Evolutionary conservation across 1,140 invertebrate genomes (phyloP), one percentile per base, ranked within the genome.

Genomic region (Diorhabda sublineata): DNA sequence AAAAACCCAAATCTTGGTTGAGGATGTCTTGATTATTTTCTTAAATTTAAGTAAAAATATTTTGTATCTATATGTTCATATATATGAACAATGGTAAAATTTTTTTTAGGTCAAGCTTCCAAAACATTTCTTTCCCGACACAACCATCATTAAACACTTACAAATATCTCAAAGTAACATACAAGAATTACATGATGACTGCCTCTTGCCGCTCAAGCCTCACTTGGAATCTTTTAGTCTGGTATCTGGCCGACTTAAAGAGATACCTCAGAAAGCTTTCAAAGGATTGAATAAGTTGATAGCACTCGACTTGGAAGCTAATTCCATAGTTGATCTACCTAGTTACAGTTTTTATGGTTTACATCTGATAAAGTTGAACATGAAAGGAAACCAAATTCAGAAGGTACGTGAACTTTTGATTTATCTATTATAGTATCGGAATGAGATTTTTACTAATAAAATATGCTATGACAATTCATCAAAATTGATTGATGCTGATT

Each of bases 331-430:
- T 45, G 90, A 93, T 71, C 84, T 97, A 45, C 89, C 91, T 1
- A 92, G 91, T 75, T 95, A 95, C 77, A 91, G 90, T 71, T 95
- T 96, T 79, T 94, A 93, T 76, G 92, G 92, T 0, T 82, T 96
- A 68, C 88, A 89, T 42, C 81, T 97, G 45, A 87, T 89, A 61
- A 94, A 93, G 80, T 82, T 97, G 3, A 94, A 92, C 77, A 83
- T 95, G 59, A 95, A 95, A 82, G 89, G 90, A 58, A 95, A 96
- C 81, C 84, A 88, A 74, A 84, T 95, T 76, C 85, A 87, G 59
- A 88, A 90, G 73, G 73, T 75, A 61, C 59, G 69, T 41, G 42
- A 11, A 8, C 57, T 11, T 3, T 58, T 7, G 6, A 9, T 58
- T 26, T 5, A 9, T 58, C 5, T 5, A 11, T 58, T 58, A 7